Evolutionary conservation across 2,888 invertebrate genomes (phyloP).

Genomic region (Salticus scenicus): DNA sequence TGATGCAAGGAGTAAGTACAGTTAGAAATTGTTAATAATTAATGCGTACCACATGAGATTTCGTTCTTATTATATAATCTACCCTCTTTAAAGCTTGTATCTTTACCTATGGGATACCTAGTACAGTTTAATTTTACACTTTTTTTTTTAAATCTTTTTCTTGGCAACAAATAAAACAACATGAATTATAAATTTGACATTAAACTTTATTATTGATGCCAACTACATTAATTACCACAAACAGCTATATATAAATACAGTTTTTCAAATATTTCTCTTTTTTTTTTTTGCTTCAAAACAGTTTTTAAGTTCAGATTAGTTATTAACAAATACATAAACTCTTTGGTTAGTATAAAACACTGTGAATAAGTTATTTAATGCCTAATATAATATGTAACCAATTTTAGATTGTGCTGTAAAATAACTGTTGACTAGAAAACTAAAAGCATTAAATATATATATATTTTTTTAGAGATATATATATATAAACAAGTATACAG

Average conservation of each 20-base stretch:
- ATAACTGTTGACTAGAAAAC: constrained; percentile 9
- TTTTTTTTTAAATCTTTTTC: too few species aligned
- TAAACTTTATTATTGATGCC: background rate
- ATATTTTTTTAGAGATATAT: background rate
- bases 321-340: constrained; percentile 26
- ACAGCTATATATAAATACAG: background rate
- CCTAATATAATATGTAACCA: background rate
- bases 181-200: constrained; percentile 2
- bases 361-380: background rate
- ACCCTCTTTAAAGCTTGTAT: too few species aligned
- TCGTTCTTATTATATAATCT: too few species aligned
- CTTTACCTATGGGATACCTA: too few species aligned
- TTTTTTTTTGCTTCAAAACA: too few species aligned
- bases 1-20: too few species aligned
- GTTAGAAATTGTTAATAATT: too few species aligned
- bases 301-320: background rate
- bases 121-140: too few species aligned
- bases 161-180: too few species aligned
- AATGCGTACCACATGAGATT: too few species aligned
- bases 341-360: constrained; percentile 37
- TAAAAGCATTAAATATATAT: background rate
- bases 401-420: background rate
- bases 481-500: background rate
- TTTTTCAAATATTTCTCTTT: background rate
- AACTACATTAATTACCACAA: constrained; percentile 10